Conservation (phyloP, 37 sponge, comb jelly and placozoan species). For the Ianthella basta region DNA sequence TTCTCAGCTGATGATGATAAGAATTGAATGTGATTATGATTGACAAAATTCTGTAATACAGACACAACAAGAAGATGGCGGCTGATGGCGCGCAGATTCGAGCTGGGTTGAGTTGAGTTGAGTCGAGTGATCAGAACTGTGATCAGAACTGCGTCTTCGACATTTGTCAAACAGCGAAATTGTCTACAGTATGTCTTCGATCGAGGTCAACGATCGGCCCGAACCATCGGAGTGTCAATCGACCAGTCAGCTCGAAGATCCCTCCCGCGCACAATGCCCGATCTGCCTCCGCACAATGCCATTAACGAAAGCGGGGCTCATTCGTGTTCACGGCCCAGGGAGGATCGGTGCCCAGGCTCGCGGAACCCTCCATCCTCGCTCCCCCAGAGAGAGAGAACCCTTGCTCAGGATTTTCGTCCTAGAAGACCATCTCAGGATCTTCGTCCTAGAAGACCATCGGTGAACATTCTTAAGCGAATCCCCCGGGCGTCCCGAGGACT, state of each 20-base stretch:
- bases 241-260: not conserved
- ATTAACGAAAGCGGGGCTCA: slow-evolving; percentile 19
- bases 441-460: slow-evolving; percentile 32
- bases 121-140: too few species aligned
- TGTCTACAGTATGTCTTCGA: not conserved
- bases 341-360: slow-evolving; percentile 10
- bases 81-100: too few species aligned
- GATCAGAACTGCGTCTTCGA: too few species aligned
- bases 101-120: too few species aligned
- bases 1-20: too few species aligned
- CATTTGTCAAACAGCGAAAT: too few species aligned
- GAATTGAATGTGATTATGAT: too few species aligned
- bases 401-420: slow-evolving; percentile 13
- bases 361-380: slow-evolving; percentile 9
- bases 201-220: not conserved
- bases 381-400: slow-evolving; percentile 6
- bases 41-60: too few species aligned
- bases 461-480: slow-evolving; percentile 30
- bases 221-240: not conserved
- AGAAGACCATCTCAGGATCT: too few species aligned
- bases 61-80: too few species aligned
- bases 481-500: slow-evolving; percentile 33
- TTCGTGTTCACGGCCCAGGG: slow-evolving; percentile 19
- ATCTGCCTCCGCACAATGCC: slow-evolving; percentile 8
- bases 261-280: slow-evolving; percentile 18